phyloP scores from a whole-genome alignment of 1,140 invertebrate species.

The Drosophila ogumai region DNA sequence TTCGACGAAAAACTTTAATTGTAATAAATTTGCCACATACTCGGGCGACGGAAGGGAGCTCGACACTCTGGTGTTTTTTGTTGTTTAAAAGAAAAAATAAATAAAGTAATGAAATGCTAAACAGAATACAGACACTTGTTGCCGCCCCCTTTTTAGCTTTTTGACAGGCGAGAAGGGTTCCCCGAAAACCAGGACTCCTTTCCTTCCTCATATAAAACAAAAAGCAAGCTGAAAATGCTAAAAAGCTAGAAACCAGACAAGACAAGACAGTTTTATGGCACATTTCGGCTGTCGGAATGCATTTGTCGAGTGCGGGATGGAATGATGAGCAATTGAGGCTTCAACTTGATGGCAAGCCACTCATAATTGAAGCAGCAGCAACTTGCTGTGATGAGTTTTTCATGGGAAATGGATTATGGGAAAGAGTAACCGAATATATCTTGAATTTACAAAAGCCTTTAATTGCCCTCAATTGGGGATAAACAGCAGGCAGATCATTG shows the following conservation, averaged over 20 bases:
- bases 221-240: not conserved
- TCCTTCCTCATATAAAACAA: not conserved
- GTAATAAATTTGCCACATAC: slow-evolving; percentile 76
- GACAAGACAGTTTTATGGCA: slow-evolving; percentile 60
- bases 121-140: slow-evolving; percentile 60
- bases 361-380: slow-evolving; percentile 41
- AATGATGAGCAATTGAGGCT: slow-evolving; percentile 27
- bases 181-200: not conserved
- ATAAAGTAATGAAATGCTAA: slow-evolving; percentile 56
- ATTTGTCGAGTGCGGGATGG: slow-evolving; percentile 30
- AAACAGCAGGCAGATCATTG: not conserved
- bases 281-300: slow-evolving; percentile 48
- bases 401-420: slow-evolving; percentile 32
- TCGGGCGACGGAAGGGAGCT: slow-evolving; percentile 13
- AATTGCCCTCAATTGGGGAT: slow-evolving; percentile 18
- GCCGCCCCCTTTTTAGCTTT: slow-evolving; percentile 30
- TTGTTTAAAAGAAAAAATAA: not conserved
- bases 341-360: slow-evolving; percentile 31
- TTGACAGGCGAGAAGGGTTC: slow-evolving; percentile 18
- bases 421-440: slow-evolving; percentile 11
- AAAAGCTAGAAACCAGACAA: not conserved
- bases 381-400: slow-evolving; percentile 20
- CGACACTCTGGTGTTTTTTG: slow-evolving; percentile 2
- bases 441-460: not conserved
- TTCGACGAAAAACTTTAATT: slow-evolving; percentile 64